Base-by-base conservation (phyloP, 2,113 vertebrate genomes). In the Puma concolor region DNA sequence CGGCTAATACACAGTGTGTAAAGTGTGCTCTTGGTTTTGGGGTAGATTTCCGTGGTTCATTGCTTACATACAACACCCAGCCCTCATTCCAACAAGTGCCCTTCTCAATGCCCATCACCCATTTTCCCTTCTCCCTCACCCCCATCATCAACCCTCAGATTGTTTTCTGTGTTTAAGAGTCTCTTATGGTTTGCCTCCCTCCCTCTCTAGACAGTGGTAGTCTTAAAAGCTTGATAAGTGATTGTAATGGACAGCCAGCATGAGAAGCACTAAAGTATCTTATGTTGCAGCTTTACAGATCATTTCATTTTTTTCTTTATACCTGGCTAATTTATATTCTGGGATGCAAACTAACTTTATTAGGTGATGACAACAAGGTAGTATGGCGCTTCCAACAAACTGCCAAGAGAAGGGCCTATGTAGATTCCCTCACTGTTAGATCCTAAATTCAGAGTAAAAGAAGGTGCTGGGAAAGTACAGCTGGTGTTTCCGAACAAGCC, bases 381-480 rank as follows among this genome's bases (percentile, higher is more conserved):
- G 69, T 69, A 23, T 52, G 77, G 63, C 81, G 44, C 91, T 76
- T 97, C 87, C 54, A 82, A 89, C 50, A 96, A 86, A 83, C 63
- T 44, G 87, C 48, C 23, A 57, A 86, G 64, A 9, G 91, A 92
- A 96, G 86, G 27, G 69, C 80, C 21, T 52, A 2, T 4, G 7
- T 66, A 74, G 74, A 66, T 83, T 84, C 94, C 86, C 57, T 85
- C 94, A 14, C 88, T 66, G 27, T 85, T 76, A 77, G 97, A 85
- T 94, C 23, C 90, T 93, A 92, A 77, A 79, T 76, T 41, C 94
- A 66, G 52, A 94, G 85, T 93, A 48, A 91, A 88, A 96, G 89
- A 86, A 88, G 96, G 64, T 80, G 67, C 97, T 98, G 98, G 97
- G 97, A 98, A 98, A 98, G 85, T 96, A 82, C 63, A 96, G 95